Evolutionary conservation across 2,113 vertebrate genomes (phyloP), one percentile per base, ranked within the genome.

Genomic region (Odontophorus gujanensis): DNA sequence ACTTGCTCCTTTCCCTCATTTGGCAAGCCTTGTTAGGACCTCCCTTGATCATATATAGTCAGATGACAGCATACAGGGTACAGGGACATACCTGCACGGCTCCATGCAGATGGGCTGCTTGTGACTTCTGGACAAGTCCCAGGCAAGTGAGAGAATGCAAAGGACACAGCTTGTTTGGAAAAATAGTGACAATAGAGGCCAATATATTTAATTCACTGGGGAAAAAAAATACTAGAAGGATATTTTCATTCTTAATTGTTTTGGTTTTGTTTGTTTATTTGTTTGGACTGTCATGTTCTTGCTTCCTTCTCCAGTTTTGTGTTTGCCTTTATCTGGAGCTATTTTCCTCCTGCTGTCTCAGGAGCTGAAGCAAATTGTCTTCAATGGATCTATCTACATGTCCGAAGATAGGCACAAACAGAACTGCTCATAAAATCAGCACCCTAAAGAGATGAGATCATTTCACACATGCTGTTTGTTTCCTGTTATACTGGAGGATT

Each of bases 401-500:
- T 57, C 65, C 90, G 62, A 83, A 95, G 93, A 95, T 88, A 88
- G 91, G 69, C 65, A 92, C 40, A 38, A 81, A 55, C 19, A 78
- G 32, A 90, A 77, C 65, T 40, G 28, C 76, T 93, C 61, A 61
- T 88, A 95, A 92, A 95, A 62, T 68, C 89, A 90, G 66, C 91
- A 87, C 89, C 50, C 66, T 79, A 63, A 91, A 3, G 53, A 92
- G 74, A 89, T 89, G 91, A 93, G 74, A 89, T 93, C 81, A 93
- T 95, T 96, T 93, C 62, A 91, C 74, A 93, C 57, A 2, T 87
- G 87, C 67, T 92, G 58, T 89, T 96, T 95, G 74, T 89, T 93
- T 95, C 91, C 77, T 92, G 53, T 69, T 85, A 24, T 53, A 45
- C 66, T 48, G 30, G 9, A 45, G 71, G 73, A 89, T 95, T 95